Conservation (phyloP, 1,140 invertebrate species). For the Sycophila sp. region DNA sequence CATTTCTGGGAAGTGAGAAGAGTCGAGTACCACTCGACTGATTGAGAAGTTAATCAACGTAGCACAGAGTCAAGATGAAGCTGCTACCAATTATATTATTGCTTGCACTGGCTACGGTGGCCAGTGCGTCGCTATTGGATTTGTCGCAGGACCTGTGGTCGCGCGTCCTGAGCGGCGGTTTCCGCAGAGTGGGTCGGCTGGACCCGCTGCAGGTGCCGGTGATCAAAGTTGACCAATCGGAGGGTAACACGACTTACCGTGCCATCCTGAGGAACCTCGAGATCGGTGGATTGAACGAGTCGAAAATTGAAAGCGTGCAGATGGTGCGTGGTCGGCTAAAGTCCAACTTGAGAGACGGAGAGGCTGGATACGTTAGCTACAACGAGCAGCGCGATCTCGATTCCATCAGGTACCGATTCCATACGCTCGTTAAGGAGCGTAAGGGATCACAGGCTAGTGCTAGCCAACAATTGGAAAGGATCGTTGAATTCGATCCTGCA, state of each 20-base stretch:
- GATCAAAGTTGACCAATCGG: constrained; percentile 61
- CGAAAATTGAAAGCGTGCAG: constrained; percentile 57
- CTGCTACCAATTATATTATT: constrained; percentile 3
- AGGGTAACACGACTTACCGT: constrained; percentile 59
- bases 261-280: constrained; percentile 56
- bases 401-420: constrained; percentile 59
- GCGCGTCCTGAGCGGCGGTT: constrained; percentile 52
- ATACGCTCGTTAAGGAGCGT: constrained; percentile 54
- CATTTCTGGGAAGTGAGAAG: constrained; percentile 48
- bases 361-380: constrained; percentile 62
- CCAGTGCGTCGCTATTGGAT: constrained; percentile 47
- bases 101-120: constrained; percentile 22
- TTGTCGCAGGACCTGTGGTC: constrained; percentile 58
- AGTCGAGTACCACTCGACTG: not conserved
- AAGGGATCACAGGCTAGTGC: not conserved
- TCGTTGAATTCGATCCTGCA: constrained; percentile 17
- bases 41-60: not conserved
- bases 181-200: constrained; percentile 51
- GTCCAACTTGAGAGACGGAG: constrained; percentile 57
- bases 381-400: constrained; percentile 55
- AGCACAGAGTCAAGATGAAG: constrained; percentile 53
- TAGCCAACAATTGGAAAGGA: not conserved
- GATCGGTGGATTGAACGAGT: constrained; percentile 58
- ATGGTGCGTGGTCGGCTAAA: constrained; percentile 53
- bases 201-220: constrained; percentile 58